Percentiles rank a stretch among this genome's conserved stretches.
These are phyloP conservation scores for Myiagra hebetior DNA, from an alignment of 2,113 vertebrate species.

Conservation along the genomic window DNA sequence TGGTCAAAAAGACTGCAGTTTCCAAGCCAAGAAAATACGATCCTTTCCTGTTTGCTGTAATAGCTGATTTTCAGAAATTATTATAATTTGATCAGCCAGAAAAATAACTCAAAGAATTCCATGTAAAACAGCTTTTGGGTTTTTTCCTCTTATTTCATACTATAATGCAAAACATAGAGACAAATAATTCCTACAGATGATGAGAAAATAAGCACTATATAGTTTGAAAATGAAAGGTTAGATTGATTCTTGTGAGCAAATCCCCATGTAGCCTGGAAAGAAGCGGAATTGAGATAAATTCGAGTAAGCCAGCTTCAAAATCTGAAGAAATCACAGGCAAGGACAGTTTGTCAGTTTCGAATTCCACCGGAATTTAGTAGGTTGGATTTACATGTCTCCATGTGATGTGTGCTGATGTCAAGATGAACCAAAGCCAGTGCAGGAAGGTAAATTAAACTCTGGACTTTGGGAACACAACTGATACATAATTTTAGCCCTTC, in stretches of 20 bases:
- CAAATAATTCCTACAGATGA: neutral
- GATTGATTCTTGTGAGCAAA: neutral
- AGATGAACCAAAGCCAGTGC: neutral
- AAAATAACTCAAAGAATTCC: neutral
- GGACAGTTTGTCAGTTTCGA: neutral
- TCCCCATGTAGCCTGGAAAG: neutral
- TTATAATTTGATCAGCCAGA: neutral
- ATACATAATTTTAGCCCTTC: neutral
- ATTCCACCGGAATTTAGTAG: neutral
- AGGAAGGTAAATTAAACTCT: neutral
- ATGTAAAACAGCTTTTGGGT: neutral
- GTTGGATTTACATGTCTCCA: neutral
- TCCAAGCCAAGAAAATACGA: neutral
- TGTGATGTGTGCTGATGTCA: neutral
- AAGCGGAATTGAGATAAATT: neutral
- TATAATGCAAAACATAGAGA: slow-evolving; percentile 62
- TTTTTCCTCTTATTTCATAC: neutral
- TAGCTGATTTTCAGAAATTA: neutral
- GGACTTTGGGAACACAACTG: neutral
- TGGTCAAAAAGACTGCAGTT: neutral
- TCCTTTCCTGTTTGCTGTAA: neutral
- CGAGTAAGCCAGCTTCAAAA: neutral
- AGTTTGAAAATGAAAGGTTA: neutral
- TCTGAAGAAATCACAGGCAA: neutral
- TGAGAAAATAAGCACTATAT: neutral